Evolutionary conservation across 2,113 vertebrate genomes (phyloP), one percentile per base, ranked within the genome.

Genomic region (Noctilio leporinus): DNA sequence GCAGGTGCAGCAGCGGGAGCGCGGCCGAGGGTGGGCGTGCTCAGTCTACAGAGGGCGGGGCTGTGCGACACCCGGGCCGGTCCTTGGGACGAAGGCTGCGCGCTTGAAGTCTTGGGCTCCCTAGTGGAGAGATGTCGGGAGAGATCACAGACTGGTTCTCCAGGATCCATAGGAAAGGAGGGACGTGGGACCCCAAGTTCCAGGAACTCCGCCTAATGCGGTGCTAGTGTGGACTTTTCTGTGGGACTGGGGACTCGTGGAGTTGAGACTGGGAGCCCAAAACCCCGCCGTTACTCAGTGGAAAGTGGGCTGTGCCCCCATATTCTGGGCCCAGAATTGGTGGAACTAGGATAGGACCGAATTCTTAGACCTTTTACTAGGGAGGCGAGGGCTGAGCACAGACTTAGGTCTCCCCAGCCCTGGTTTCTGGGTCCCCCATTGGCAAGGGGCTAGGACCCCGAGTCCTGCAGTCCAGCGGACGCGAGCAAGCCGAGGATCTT

Each of bases 1-100:
- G 92, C 97, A 96, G 96, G 97, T 97, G 96, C 95, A 80, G 80
- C 38, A 49, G 49, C 26, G 45, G 89, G 89, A 75, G 78, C 4
- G 7, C 45, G 77, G 3, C 55, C 38, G 8, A 16, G 19, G 43
- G 8, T 26, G 40, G 94, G 91, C 62, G 45, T 77, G 77, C 93
- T 57, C 72, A 5, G 33, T 0, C n/a, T 24, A 9, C 26, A 5
- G 47, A 1, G 82, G 95, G 94, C 49, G 19, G 55, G 95, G 47
- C 43, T 9, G 51, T n/a, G 86, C 9, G 5, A 2, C 28, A 2
- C 59, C 1, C 0, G 15, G 38, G 9, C 9, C 1, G 7, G 53
- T 2, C 0, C 2, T n/a, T 43, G 57, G 86, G 57, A 33, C 22
- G 43, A 1, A 1, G 51, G 19, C 64, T 38, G 55, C 12, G 6